phyloP scores from a whole-genome alignment of 2,113 vertebrate species.

The Oryctolagus cuniculus region DNA sequence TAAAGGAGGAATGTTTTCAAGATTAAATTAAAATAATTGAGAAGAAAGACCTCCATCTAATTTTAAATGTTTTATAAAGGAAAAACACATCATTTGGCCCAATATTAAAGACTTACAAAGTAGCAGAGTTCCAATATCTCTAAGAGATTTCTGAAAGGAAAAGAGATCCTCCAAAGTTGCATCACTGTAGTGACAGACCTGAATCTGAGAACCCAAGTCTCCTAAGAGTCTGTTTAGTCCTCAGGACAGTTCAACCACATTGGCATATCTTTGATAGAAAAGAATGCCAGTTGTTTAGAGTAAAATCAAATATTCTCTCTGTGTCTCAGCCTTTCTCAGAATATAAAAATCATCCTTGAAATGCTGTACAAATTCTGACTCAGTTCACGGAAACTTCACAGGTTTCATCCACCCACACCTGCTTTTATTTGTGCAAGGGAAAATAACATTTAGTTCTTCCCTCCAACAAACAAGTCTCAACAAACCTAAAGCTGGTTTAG shows the following conservation, averaged over 20 bases:
- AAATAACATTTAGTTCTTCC: slow-evolving; percentile 39
- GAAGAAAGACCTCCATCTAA: not conserved
- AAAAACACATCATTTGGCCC: not conserved
- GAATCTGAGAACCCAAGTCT: not conserved
- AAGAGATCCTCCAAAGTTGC: not conserved
- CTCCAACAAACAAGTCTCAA: not conserved
- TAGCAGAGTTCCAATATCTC: not conserved
- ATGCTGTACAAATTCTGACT: slow-evolving; percentile 60
- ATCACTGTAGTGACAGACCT: not conserved
- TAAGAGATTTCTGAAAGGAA: not conserved
- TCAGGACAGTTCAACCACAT: not conserved
- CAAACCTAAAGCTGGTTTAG: slow-evolving; percentile 20
- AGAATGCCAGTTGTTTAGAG: not conserved
- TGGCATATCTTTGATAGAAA: rapidly evolving
- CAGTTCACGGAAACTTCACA: slow-evolving; percentile 30
- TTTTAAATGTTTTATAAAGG: not conserved
- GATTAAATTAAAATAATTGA: slow-evolving; percentile 22
- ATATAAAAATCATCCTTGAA: slow-evolving; percentile 39
- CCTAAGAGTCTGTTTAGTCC: not conserved
- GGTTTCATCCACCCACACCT: slow-evolving; percentile 66
- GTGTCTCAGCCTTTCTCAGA: not conserved
- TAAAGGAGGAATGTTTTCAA: not conserved
- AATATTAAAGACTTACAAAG: not conserved
- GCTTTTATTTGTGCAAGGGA: not conserved
- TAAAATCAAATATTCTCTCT: not conserved